Percentiles rank a stretch among this genome's conserved stretches.
These are phyloP conservation scores for Caenorhabditis virilis DNA, from an alignment of 2,888 invertebrate species.

Conservation along the genomic window DNA sequence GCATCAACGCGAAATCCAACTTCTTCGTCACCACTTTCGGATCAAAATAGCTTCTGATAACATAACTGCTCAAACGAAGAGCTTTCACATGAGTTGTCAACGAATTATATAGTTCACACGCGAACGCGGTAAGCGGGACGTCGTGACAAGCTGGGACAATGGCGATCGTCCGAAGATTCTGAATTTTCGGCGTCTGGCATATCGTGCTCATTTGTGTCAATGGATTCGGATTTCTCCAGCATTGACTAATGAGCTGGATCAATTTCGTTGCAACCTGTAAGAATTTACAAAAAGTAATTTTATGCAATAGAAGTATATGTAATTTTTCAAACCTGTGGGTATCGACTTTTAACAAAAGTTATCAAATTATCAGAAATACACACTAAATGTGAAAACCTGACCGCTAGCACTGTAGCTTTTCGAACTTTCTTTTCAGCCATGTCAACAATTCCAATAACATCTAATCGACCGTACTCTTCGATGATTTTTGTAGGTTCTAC, in stretches of 20 bases:
- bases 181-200: conserved; percentile 12
- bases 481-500: conserved; percentile 27
- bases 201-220: too few relatives aligned
- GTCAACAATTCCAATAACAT: conserved; percentile 37
- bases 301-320: neutral
- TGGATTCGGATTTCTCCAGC: conserved; percentile 39
- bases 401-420: conserved; percentile 91
- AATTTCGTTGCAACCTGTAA: conserved; percentile 83
- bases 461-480: conserved; percentile 36
- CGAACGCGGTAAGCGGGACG: conserved; percentile 91
- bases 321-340: conserved; percentile 77
- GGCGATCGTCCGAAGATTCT: conserved; percentile 90
- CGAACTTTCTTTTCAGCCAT: conserved; percentile 70
- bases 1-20: conserved; percentile 79
- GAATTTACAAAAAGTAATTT: neutral
- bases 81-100: conserved; percentile 73
- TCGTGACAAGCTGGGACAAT: conserved; percentile 91
- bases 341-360: conserved; percentile 90
- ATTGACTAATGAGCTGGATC: conserved; percentile 85
- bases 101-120: conserved; percentile 91
- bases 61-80: conserved; percentile 76
- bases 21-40: conserved; percentile 27
- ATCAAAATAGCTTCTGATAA: conserved; percentile 20
- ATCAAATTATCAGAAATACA: conserved; percentile 87
- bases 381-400: conserved; percentile 82